Percentiles rank a stretch among this genome's conserved stretches.
Conservation (phyloP, 1,140 invertebrate species). For the Aleiodes sp. region DNA sequence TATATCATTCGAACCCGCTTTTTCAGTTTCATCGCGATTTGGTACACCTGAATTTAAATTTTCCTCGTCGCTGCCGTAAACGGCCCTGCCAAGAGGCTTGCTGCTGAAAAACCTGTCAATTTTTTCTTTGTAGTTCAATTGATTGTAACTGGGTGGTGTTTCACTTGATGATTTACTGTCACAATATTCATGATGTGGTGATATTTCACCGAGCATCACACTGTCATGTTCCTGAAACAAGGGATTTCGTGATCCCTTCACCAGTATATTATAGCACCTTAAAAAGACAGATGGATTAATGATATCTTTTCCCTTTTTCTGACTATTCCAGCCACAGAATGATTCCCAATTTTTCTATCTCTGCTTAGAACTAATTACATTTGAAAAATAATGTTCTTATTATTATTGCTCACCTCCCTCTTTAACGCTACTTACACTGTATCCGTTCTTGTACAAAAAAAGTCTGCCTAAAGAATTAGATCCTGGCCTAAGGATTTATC, state of each 20-base stretch:
- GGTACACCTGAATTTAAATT: constrained; percentile 48
- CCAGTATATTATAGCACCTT: constrained; percentile 56
- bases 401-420: too few relatives aligned
- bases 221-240: constrained; percentile 79
- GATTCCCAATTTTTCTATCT: background rate
- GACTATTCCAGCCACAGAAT: too few relatives aligned
- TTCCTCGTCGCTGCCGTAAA: constrained; percentile 55
- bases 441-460: too few relatives aligned
- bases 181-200: constrained; percentile 82
- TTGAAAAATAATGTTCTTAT: too few relatives aligned
- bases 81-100: constrained; percentile 73
- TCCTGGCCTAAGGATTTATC: too few relatives aligned
- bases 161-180: constrained; percentile 85
- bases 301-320: background rate
- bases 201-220: constrained; percentile 85
- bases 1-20: constrained; percentile 37
- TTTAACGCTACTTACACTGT: too few relatives aligned
- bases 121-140: constrained; percentile 88
- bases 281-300: constrained; percentile 33
- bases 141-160: constrained; percentile 84
- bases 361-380: too few relatives aligned
- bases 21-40: constrained; percentile 48
- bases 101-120: constrained; percentile 87
- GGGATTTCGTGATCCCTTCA: constrained; percentile 62
- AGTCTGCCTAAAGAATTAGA: too few relatives aligned